Base-by-base conservation (phyloP, 2,888 invertebrate genomes). In the Drosophila prolongata region DNA sequence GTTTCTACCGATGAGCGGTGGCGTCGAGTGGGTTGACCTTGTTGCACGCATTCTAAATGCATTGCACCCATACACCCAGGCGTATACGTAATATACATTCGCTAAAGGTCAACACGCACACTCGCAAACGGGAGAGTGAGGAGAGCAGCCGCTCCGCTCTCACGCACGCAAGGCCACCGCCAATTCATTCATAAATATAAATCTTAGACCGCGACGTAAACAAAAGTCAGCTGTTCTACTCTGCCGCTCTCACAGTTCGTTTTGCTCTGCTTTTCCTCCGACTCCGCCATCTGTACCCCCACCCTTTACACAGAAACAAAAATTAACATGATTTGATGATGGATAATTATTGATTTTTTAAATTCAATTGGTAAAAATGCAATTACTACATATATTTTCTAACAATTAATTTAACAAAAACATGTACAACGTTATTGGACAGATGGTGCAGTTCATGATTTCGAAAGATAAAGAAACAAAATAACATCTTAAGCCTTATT, bases 161-260 rank as follows among this genome's bases (percentile, higher is more conserved):
- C 71, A 44, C 69, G 53, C 60, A 68, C 58, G 67, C 66, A 49
- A 56, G 66, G 50, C 52, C 66, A 59, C 35, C 58, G 64, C 19
- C 46, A 50, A 64, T 83, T 87, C 89, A 87, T 90, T 90, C 89
- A 85, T 89, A 85, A 90, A 87, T 77, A 84, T 87, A 84, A 90
- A 87, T 76, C 73, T 73, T 73, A 66, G 53, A 38, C 13, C 16
- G 68, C 76, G 73, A 54, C 47, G 76, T 90, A 90, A 90, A 90
- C 89, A 90, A 85, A 87, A 76, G 78, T 66, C 89, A 90, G 89
- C 87, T 90, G 89, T 76, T 78, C 8, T 14, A 30, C 6, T 27
- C 38, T 42, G 50, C 42, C 68, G 46, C 53, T 69, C 69, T 69
- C 69, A 40, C 49, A n/a, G 72, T 71, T 49, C 54, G 59, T 69